phyloP scores from a whole-genome alignment of 2,797 vertebrate genomes.

The Hypotaenidia okinawae region DNA sequence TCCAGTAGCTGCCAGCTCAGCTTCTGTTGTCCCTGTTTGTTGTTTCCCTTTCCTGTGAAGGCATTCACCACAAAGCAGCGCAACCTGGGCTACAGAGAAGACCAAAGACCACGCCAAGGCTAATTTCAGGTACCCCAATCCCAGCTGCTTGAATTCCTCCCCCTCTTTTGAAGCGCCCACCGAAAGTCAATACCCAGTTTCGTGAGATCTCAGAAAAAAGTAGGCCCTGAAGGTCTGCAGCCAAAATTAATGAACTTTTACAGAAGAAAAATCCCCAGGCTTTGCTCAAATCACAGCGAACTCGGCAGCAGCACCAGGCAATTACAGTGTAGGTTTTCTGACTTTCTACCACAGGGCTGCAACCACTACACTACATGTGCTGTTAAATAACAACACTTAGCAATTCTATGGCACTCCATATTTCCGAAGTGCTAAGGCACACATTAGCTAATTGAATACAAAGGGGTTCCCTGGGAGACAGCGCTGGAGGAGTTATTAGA shows the following conservation, averaged over 20 bases:
- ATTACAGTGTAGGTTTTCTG: conserved; percentile 2
- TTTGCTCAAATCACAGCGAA: neutral
- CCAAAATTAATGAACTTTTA: conserved; percentile 49
- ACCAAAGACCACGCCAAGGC: neutral
- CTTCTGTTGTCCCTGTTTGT: neutral
- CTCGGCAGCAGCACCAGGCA: conserved; percentile 24
- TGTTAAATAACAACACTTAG: conserved; percentile 63
- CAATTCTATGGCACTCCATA: conserved; percentile 30
- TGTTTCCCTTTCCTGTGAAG: neutral
- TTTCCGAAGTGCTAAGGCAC: conserved; percentile 52
- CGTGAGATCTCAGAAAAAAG: neutral
- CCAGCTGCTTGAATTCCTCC: neutral
- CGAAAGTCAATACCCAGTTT: neutral
- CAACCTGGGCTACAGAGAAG: neutral
- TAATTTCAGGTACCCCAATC: neutral
- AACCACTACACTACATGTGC: neutral
- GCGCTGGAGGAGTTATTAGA: conserved; percentile 32
- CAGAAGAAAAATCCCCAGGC: neutral
- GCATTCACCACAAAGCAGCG: neutral
- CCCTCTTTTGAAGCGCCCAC: neutral
- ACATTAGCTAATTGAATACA: conserved; percentile 74
- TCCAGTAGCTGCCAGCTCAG: neutral
- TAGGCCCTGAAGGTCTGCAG: neutral
- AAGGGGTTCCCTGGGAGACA: conserved; percentile 66
- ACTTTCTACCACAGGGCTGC: conserved; percentile 41